Evolutionary conservation across 1,140 invertebrate species (phyloP), one percentile per base, ranked within the genome.

Genomic region (Marisa cornuarietis): DNA sequence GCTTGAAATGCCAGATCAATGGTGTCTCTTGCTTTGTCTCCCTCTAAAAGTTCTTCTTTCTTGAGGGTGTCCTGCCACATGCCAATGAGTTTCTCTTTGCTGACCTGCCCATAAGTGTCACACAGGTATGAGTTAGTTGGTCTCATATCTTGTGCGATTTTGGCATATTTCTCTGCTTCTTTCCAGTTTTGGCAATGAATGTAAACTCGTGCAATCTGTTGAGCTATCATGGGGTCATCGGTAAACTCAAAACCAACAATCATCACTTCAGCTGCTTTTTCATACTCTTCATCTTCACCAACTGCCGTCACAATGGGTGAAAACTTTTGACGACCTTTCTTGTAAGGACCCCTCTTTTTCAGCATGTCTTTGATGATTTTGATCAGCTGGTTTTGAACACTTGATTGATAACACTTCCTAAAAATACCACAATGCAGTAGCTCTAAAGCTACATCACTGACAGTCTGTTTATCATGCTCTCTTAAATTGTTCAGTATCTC

Each of bases 61-160:
- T 82, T 65, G 22, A 75, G 24, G 18, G 61, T 58, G 61, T 63
- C 24, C 24, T 80, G 24, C 26, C 62, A 22, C n/a, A 79, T 26
- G n/a, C 79, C 75, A n/a, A 71, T 51, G 13, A 86, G 54, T 42
- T 84, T 82, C 22, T 76, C 66, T 73, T 82, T 80, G 42, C 72
- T 82, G 9, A 85, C 83, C 75, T 83, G 82, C 24, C 83, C 85
- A 77, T 84, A 83, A 26, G 85, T 86, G 71, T 86, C 84, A 79
- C 82, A 83, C 31, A 86, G 49, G 74, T 80, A 86, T 26, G 85
- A 86, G 71, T 76, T 83, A 6, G 78, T 69, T 2, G 85, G 84
- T 51, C 54, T 72, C 72, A 76, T 77, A 18, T 77, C 42, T 22
- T 79, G 83, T 22, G 81, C 82, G 18, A 22, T 77, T 52, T 79